Percentiles rank a stretch among this genome's conserved stretches.
These are phyloP conservation scores for Sylvia borin DNA, from an alignment of 2,797 vertebrate species.

Conservation along the genomic window DNA sequence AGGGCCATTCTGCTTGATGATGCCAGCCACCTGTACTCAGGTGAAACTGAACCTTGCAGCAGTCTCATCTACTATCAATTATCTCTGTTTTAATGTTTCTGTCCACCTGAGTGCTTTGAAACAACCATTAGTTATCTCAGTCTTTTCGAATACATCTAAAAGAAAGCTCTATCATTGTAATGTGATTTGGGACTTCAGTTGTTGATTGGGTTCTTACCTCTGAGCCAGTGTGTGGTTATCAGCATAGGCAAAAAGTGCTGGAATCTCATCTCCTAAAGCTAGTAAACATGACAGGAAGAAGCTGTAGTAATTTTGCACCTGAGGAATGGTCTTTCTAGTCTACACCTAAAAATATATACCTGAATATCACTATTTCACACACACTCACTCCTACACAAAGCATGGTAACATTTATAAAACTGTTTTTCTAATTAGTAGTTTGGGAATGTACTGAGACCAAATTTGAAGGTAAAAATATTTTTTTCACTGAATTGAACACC, in stretches of 20 bases:
- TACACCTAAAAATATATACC: not conserved
- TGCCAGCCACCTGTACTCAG: not conserved
- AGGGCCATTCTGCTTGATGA: not conserved
- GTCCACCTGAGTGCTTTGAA: not conserved
- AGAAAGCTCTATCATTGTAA: not conserved
- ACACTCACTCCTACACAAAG: not conserved
- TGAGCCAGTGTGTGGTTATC: not conserved
- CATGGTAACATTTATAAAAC: not conserved
- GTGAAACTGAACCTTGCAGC: not conserved
- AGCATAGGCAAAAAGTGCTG: not conserved
- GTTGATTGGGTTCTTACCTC: not conserved
- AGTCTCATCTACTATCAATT: not conserved
- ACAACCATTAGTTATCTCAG: not conserved
- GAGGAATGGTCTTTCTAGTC: not conserved
- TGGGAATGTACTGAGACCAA: not conserved
- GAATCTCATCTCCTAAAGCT: not conserved
- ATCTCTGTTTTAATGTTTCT: not conserved
- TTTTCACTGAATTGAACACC: not conserved
- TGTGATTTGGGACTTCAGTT: not conserved
- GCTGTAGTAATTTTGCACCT: not conserved
- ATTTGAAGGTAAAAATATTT: not conserved
- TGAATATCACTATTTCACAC: not conserved
- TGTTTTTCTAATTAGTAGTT: not conserved
- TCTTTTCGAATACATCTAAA: not conserved
- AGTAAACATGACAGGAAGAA: not conserved